A percentile compares a stretch with the other conserved stretches of the same genome.
Conservation (phyloP, 1,140 invertebrate genomes). For the Brachystomella parvula region DNA sequence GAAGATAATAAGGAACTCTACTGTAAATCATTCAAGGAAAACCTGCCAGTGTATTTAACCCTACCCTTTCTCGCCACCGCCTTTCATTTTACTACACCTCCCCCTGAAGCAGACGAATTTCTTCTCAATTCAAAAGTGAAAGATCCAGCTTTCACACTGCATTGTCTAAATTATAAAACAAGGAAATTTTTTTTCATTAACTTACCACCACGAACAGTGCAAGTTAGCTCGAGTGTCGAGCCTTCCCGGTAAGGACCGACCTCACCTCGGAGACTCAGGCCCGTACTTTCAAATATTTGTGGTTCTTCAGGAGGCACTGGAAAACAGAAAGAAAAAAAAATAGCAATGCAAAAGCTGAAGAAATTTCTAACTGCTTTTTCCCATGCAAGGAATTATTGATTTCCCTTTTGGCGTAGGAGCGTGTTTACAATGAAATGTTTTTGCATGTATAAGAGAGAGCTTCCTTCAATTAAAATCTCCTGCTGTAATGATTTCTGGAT, state of each 20-base stretch:
- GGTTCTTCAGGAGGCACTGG: slow-evolving; percentile 37
- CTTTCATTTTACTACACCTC: background rate
- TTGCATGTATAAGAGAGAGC: no score
- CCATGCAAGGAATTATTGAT: no score
- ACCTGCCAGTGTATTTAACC: slow-evolving; percentile 28
- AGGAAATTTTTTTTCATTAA: background rate
- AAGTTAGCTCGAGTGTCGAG: slow-evolving; percentile 24
- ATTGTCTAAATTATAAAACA: background rate
- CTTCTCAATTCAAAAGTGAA: no score
- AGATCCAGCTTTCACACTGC: background rate
- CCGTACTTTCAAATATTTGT: slow-evolving; percentile 29
- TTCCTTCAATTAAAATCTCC: no score
- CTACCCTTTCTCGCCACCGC: no score
- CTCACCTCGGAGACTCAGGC: slow-evolving; percentile 23
- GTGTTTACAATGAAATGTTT: no score
- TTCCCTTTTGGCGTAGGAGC: no score
- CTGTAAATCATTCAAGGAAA: slow-evolving; percentile 32
- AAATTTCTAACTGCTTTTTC: no score
- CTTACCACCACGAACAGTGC: slow-evolving; percentile 34
- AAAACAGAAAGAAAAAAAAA: slow-evolving; percentile 15
- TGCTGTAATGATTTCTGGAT: no score
- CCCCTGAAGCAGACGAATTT: no score
- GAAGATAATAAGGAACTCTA: slow-evolving; percentile 36
- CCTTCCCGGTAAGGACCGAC: slow-evolving; percentile 37
- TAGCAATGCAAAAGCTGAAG: no score